Evolutionary conservation across 2,113 vertebrate species (phyloP).

Genomic region (Tringa solitaria): DNA sequence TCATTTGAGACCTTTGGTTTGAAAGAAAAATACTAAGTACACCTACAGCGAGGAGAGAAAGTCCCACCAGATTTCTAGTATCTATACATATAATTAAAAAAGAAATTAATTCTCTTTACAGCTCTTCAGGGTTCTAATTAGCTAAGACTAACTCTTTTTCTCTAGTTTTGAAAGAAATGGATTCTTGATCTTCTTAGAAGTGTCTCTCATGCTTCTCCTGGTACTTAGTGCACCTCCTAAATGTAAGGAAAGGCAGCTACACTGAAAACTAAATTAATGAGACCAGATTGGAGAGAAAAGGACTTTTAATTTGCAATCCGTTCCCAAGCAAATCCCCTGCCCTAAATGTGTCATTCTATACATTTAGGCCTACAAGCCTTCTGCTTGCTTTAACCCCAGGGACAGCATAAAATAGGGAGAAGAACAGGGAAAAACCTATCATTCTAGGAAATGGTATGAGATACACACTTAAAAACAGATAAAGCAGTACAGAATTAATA

Average conservation of each 20-base stretch:
- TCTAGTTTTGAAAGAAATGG: not conserved
- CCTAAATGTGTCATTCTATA: not conserved
- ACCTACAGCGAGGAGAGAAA: not conserved
- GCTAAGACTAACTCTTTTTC: not conserved
- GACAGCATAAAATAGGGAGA: not conserved
- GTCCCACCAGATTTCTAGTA: not conserved
- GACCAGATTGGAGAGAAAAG: not conserved
- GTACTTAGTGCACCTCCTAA: not conserved
- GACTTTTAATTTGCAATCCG: not conserved
- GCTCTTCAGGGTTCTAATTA: not conserved
- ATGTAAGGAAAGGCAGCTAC: not conserved
- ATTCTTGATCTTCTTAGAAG: not conserved
- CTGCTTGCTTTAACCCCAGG: not conserved
- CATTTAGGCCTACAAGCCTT: not conserved
- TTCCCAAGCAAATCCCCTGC: not conserved
- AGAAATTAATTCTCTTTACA: not conserved
- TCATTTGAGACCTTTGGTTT: not conserved
- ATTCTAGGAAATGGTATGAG: rapidly evolving
- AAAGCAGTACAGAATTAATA: not conserved
- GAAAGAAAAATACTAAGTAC: not conserved
- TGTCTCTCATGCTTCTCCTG: not conserved
- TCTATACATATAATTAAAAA: too few species aligned
- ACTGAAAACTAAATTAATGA: not conserved
- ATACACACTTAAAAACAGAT: not conserved
- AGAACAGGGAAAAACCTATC: not conserved